These are phyloP conservation scores for Hofmannophila pseudospretella DNA, from an alignment of 2,888 invertebrate genomes.

Conservation along the genomic window DNA sequence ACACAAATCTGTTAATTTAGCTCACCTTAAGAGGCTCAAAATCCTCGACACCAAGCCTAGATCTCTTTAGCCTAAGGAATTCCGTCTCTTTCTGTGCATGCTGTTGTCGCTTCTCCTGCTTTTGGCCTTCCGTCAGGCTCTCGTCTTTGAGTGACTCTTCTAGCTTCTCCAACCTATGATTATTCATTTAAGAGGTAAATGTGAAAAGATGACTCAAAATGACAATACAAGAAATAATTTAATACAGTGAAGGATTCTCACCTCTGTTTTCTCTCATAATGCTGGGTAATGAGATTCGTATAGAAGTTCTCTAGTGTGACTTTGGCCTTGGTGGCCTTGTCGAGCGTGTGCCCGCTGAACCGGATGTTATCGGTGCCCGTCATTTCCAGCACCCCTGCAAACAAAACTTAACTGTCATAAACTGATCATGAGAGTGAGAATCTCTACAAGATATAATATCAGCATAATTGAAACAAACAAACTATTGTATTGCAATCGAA, in stretches of 20 bases:
- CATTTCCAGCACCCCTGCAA: conserved; percentile 89
- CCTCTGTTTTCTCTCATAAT: conserved; percentile 97
- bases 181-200: too few species aligned
- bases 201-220: too few species aligned
- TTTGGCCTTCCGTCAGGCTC: conserved; percentile 94
- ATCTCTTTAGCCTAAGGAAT: conserved; percentile 96
- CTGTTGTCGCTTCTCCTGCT: conserved; percentile 94
- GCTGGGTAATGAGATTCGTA: conserved; percentile 97
- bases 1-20: neutral
- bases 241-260: conserved; percentile 31
- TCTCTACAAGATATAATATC: too few species aligned
- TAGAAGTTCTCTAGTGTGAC: conserved; percentile 99
- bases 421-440: too few species aligned
- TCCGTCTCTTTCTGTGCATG: conserved; percentile 99
- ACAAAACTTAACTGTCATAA: conserved; percentile 18
- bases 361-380: conserved; percentile 91
- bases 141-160: conserved; percentile 98
- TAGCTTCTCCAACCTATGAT: conserved; percentile 88
- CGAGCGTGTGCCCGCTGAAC: conserved; percentile 97
- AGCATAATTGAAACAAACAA: too few species aligned
- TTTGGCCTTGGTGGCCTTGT: conserved; percentile 99
- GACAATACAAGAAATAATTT: too few species aligned
- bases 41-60: conserved; percentile 97
- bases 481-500: too few species aligned
- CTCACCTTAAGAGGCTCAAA: conserved; percentile 97